A percentile compares a stretch with the other conserved stretches of the same genome.
phyloP scores from a whole-genome alignment of 2,113 vertebrate species.

The Dromaius novaehollandiae region DNA sequence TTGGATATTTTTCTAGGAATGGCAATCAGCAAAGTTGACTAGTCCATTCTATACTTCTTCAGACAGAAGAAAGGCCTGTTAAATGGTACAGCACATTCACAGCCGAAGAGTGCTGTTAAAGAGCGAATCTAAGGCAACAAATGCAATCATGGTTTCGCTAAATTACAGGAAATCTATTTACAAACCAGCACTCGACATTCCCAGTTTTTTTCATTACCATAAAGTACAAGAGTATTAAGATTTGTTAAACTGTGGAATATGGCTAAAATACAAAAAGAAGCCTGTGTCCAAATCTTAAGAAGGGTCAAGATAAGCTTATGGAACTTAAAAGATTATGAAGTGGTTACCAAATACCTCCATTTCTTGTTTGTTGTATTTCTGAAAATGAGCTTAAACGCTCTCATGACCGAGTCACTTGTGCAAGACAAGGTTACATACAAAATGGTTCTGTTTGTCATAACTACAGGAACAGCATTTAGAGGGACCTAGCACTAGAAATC shows the following conservation, averaged over 20 bases:
- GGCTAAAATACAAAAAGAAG: conserved; percentile 1
- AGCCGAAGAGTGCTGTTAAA: neutral
- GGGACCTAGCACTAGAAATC: neutral
- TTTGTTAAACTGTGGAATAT: neutral
- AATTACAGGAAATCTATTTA: neutral
- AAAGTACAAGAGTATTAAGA: neutral
- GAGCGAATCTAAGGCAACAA: neutral
- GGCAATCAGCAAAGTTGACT: neutral
- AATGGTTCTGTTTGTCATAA: neutral
- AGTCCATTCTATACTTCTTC: neutral
- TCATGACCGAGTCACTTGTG: neutral
- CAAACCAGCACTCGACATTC: neutral
- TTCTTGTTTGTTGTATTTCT: neutral
- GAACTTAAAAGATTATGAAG: conserved; percentile 47
- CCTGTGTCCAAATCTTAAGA: conserved; percentile 20
- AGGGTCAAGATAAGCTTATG: conserved; percentile 19
- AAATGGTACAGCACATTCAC: neutral
- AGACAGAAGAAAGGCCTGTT: neutral
- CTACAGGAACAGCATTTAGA: neutral
- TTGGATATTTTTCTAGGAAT: neutral
- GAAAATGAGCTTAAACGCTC: conserved; percentile 30
- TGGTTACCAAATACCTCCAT: conserved; percentile 8
- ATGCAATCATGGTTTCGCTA: rapidly evolving
- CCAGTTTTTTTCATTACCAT: neutral
- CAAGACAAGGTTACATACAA: neutral